Percentiles rank a stretch among this genome's conserved stretches.
Evolutionary conservation across 2,797 vertebrate species (phyloP).

Genomic region (Galagoides demidoff): DNA sequence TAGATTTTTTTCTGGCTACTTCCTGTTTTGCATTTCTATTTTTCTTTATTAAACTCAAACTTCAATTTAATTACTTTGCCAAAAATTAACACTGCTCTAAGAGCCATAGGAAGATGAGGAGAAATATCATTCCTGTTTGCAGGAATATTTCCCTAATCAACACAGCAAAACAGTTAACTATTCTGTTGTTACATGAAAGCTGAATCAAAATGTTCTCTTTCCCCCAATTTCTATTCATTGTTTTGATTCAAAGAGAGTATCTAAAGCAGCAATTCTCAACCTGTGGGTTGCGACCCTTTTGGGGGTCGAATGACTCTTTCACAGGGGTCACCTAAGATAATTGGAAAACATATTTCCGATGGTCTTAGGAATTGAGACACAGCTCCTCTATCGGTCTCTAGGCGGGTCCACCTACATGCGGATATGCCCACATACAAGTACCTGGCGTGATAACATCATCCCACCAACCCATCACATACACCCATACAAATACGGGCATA

Average conservation of each 20-base stretch:
- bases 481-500: too few species aligned
- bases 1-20: neutral
- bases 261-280: neutral
- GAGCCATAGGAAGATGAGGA: neutral
- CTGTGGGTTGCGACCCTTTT: too few species aligned
- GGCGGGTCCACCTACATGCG: too few species aligned
- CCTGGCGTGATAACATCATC: too few species aligned
- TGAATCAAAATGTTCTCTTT: neutral
- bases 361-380: too few species aligned
- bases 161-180: neutral
- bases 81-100: neutral
- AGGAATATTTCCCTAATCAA: neutral
- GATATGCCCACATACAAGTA: too few species aligned
- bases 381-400: too few species aligned
- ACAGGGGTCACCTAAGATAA: too few species aligned
- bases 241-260: neutral
- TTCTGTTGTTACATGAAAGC: neutral
- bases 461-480: too few species aligned
- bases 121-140: constrained; percentile 26
- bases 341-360: too few species aligned
- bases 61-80: neutral
- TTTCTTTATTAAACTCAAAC: constrained; percentile 20
- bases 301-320: too few species aligned
- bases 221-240: neutral
- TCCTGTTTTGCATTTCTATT: neutral